Base-by-base conservation (phyloP, 1,140 invertebrate genomes). In the Kradibia gibbosae region DNA sequence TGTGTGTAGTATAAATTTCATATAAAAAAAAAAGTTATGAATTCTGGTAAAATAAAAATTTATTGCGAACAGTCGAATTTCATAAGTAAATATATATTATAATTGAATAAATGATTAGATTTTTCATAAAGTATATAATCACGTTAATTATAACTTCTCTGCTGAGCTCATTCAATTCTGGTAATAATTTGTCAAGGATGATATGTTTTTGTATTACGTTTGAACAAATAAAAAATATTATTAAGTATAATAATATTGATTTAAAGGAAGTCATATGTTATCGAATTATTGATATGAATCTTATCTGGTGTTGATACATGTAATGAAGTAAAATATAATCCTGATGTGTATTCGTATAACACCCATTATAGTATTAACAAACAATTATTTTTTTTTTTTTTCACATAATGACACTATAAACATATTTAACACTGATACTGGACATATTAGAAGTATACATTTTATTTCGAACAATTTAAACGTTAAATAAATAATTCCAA, bases 391-490 rank as follows among this genome's bases (percentile, higher is more conserved):
- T 57, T 53, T 31, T 62, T 62, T 25, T 53, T 31, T 62, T 67
- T 22, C 34, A 67, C 62, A 67, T 67, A 67, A 67, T 67, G 34
- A 67, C 62, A 10, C 34, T 67, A 67, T 67, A 67, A 39, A 67
- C 62, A 74, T 81, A 75, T 81, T 75, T 71, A 71, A 81, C 53
- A 81, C 60, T 72, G 50, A 77, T 60, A n/a, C 60, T 81, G 71
- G 80, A 77, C 62, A 81, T 75, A 81, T 75, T 81, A 70, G 45
- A 81, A 75, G 72, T 48, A 50, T 55, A 81, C 60, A 81, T 67
- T 75, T 74, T 80, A 80, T 36, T 53, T 55, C 55, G 57, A 75
- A 75, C 48, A 75, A 67, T 55, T 65, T 74, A 74, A 75, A 65
- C 25, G 34, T 67, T 74, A 74, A 67, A 75, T 67, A 25, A 75